Percentiles rank a stretch among this genome's conserved stretches.
These are phyloP conservation scores for Otus scops DNA, from an alignment of 2,797 vertebrate genomes.

Conservation along the genomic window DNA sequence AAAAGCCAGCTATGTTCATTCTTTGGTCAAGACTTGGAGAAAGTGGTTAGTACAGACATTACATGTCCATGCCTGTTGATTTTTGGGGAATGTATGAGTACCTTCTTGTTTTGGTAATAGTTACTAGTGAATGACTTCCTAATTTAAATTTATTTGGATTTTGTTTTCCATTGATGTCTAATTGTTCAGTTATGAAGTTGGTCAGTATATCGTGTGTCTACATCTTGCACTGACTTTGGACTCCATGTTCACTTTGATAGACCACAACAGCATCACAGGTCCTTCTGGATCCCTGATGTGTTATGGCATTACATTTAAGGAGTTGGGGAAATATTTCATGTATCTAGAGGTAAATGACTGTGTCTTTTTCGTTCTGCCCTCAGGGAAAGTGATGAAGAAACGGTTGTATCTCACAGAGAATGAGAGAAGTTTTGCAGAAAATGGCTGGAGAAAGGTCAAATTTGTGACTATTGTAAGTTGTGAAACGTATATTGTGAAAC, in stretches of 20 bases:
- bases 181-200: not conserved
- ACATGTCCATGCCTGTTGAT: not conserved
- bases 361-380: not conserved
- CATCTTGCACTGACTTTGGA: not conserved
- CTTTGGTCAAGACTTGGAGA: not conserved
- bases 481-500: slow-evolving; percentile 55
- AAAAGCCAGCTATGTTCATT: not conserved
- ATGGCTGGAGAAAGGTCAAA: slow-evolving; percentile 51
- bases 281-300: not conserved
- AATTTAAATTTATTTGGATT: not conserved
- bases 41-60: not conserved
- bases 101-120: not conserved
- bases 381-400: slow-evolving; percentile 45
- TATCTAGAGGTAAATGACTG: not conserved
- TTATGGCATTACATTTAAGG: not conserved
- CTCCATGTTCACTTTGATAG: not conserved
- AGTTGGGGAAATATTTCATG: not conserved
- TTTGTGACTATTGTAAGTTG: slow-evolving; percentile 45
- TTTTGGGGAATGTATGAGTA: not conserved
- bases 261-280: not conserved
- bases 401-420: not conserved
- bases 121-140: not conserved
- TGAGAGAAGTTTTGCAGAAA: slow-evolving; percentile 6
- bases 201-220: not conserved
- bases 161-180: not conserved